Percentiles rank a stretch among this genome's conserved stretches.
phyloP scores from a whole-genome alignment of 2,888 invertebrate genomes.

The Trichopoda pennipes region DNA sequence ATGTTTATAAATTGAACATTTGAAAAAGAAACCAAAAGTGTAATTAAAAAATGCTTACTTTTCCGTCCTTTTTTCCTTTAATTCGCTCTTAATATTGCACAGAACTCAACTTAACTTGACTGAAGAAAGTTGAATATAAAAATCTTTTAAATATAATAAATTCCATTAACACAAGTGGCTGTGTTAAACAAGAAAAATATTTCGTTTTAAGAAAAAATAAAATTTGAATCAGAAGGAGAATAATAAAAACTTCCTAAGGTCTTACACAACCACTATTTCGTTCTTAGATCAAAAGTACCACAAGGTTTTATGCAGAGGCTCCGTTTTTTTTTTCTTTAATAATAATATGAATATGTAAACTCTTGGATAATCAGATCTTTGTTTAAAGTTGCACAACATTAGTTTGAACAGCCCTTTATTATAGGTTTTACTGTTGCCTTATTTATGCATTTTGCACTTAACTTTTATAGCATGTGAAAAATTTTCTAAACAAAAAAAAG shows the following conservation, averaged over 20 bases:
- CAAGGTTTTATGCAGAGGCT: no score
- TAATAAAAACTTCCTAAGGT: no score
- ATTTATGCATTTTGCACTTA: background rate
- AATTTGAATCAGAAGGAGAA: no score
- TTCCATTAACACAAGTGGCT: background rate
- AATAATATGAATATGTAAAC: no score
- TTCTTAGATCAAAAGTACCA: no score
- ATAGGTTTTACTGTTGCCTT: background rate
- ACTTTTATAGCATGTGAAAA: constrained; percentile 13
- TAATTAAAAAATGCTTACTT: constrained; percentile 64
- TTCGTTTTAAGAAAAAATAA: no score
- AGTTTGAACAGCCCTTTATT: background rate
- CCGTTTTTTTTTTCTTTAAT: no score
- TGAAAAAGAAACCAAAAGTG: constrained; percentile 66
- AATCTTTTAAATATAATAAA: background rate
- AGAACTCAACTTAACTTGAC: background rate
- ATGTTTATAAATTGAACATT: constrained; percentile 69
- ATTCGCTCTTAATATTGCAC: background rate
- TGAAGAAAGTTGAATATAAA: background rate
- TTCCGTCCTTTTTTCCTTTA: constrained; percentile 15
- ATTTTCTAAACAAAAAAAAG: constrained; percentile 19
- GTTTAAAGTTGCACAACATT: background rate
- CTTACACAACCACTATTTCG: no score
- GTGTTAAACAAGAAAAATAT: no score
- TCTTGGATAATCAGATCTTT: no score